Evolutionary conservation across 2,113 vertebrate species (phyloP).

Genomic region (Cairina moschata): DNA sequence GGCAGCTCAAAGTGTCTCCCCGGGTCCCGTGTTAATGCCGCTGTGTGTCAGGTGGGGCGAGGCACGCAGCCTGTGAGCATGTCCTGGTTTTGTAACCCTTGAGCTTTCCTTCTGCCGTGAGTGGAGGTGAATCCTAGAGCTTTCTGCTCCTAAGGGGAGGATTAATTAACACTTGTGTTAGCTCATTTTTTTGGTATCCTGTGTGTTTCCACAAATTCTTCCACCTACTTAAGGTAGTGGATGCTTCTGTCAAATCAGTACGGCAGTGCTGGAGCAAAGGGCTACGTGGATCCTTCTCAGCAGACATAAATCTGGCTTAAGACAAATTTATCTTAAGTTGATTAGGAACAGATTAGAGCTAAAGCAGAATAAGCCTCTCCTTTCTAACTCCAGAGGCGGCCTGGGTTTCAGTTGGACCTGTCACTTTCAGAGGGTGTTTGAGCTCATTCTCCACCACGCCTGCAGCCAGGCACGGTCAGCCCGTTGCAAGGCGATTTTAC

Average conservation of each 20-base stretch:
- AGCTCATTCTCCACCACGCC: not conserved
- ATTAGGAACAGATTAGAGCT: constrained; percentile 42
- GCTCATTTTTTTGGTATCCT: not conserved
- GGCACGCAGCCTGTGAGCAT: too few species aligned
- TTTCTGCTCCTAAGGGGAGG: not conserved
- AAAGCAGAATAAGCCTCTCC: not conserved
- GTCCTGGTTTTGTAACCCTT: not conserved
- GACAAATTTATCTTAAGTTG: constrained; percentile 34
- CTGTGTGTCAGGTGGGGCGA: not conserved
- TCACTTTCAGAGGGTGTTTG: not conserved
- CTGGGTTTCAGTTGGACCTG: not conserved
- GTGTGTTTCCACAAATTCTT: not conserved
- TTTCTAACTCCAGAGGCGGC: not conserved
- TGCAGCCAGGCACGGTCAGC: accelerated
- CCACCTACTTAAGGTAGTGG: accelerated
- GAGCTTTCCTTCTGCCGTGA: not conserved
- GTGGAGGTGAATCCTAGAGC: not conserved
- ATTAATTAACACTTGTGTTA: not conserved
- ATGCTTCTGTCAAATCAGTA: not conserved
- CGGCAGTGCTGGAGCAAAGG: not conserved
- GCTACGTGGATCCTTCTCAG: not conserved
- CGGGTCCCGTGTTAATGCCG: accelerated
- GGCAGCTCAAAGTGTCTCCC: not conserved
- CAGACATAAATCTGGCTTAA: constrained; percentile 44
- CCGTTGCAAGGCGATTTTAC: not conserved